Evolutionary conservation across 2,888 invertebrate genomes (phyloP).

Genomic region (Latrodectus hesperus): DNA sequence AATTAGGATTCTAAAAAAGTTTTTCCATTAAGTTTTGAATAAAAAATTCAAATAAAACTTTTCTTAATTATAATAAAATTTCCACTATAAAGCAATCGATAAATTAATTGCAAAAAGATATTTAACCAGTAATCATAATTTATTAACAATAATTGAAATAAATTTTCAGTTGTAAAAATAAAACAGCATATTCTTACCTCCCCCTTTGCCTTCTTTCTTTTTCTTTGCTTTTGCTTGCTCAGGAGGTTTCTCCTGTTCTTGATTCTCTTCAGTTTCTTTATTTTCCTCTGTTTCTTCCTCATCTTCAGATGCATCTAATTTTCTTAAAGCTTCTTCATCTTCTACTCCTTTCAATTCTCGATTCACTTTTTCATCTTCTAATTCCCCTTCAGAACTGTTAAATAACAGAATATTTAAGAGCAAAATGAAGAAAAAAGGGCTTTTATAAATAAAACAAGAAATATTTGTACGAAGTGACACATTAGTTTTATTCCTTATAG

Average conservation of each 20-base stretch:
- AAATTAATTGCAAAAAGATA: not conserved
- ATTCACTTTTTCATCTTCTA: conserved; percentile 71
- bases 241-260: conserved; percentile 81
- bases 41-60: too few relatives aligned
- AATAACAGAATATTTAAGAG: not conserved
- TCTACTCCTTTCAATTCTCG: conserved; percentile 82
- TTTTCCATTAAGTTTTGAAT: too few relatives aligned
- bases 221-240: conserved; percentile 47
- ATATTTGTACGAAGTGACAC: not conserved
- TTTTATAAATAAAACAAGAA: not conserved
- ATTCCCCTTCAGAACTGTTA: conserved; percentile 53
- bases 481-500: too few relatives aligned
- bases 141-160: not conserved
- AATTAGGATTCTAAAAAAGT: too few relatives aligned
- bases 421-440: not conserved
- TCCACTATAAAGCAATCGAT: too few relatives aligned
- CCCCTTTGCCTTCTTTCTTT: conserved; percentile 55
- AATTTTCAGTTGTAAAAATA: not conserved
- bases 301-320: conserved; percentile 90
- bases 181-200: not conserved
- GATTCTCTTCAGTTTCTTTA: conserved; percentile 79
- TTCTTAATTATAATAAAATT: too few relatives aligned
- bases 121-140: not conserved
- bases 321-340: conserved; percentile 90
- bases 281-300: conserved; percentile 88